Conservation (phyloP, 2,797 vertebrate genomes). For the Halcyon leucocephala region DNA sequence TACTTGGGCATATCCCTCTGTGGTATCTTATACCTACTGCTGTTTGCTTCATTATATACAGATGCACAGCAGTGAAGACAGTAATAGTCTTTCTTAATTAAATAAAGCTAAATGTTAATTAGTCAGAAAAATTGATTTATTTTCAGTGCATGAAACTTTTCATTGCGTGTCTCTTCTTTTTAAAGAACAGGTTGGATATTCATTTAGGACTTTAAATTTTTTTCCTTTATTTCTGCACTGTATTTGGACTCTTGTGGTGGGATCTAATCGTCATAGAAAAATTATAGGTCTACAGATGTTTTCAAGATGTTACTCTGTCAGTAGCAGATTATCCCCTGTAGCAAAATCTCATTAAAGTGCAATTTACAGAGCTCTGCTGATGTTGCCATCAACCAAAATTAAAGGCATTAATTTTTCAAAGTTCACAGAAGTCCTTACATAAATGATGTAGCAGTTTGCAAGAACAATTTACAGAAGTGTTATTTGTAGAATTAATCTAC, state of each 20-base stretch:
- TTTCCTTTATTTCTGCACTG: constrained; percentile 87
- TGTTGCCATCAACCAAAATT: constrained; percentile 99
- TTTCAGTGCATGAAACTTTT: constrained; percentile 79
- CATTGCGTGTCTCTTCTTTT: constrained; percentile 70
- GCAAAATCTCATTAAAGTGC: constrained; percentile 99
- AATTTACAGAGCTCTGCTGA: constrained; percentile 99
- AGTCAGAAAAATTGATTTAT: constrained; percentile 85
- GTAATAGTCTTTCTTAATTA: constrained; percentile 88
- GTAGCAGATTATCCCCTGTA: constrained; percentile 99
- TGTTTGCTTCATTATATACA: constrained; percentile 87
- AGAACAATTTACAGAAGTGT: constrained; percentile 97
- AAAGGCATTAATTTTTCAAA: constrained; percentile 99
- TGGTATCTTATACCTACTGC: constrained; percentile 86
- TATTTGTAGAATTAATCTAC: constrained; percentile 95
- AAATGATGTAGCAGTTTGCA: constrained; percentile 99
- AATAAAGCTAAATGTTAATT: constrained; percentile 88
- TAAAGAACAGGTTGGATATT: constrained; percentile 83
- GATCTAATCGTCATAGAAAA: constrained; percentile 95
- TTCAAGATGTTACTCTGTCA: constrained; percentile 99
- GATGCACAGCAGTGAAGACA: constrained; percentile 85
- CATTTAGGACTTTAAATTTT: constrained; percentile 84
- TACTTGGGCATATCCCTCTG: constrained; percentile 83
- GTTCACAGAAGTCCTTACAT: constrained; percentile 97
- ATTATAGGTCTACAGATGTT: constrained; percentile 99
- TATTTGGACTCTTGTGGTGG: constrained; percentile 90